These are phyloP conservation scores for Scartelaos histophorus DNA, from an alignment of 2,113 vertebrate species.

Conservation along the genomic window DNA sequence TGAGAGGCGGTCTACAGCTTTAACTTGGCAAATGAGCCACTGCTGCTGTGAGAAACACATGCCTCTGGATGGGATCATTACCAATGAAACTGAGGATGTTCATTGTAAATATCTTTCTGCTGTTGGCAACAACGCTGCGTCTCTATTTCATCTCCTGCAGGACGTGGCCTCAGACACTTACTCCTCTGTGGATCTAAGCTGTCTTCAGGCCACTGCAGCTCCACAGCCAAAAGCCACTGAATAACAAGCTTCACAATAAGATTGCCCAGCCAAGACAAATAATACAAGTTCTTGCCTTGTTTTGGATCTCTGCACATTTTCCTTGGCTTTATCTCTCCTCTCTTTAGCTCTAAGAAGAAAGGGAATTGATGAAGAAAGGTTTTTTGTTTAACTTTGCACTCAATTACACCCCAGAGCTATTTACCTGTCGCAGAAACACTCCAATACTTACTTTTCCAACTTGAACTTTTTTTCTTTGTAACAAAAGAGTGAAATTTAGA, in stretches of 20 bases:
- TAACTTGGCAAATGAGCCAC: background rate
- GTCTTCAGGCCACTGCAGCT: slow-evolving; percentile 31
- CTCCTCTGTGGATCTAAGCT: slow-evolving; percentile 37
- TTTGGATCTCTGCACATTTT: slow-evolving; percentile 1
- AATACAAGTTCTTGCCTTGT: slow-evolving; percentile 29
- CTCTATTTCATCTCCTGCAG: slow-evolving; percentile 40
- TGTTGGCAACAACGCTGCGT: slow-evolving; percentile 4
- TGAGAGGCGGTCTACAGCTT: slow-evolving; percentile 10
- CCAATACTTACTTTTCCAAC: slow-evolving; percentile 18
- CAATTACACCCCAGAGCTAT: slow-evolving; percentile 29
- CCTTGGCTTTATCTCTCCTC: slow-evolving; percentile 1
- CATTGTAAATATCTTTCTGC: slow-evolving; percentile 24
- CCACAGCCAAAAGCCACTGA: slow-evolving; percentile 6
- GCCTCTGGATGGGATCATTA: background rate
- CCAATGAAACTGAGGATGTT: slow-evolving; percentile 24
- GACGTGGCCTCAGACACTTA: slow-evolving; percentile 28
- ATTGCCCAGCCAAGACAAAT: slow-evolving; percentile 20
- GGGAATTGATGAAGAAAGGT: slow-evolving; percentile 14
- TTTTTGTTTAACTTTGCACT: slow-evolving; percentile 35
- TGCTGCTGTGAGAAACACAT: background rate
- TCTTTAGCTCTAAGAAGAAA: slow-evolving; percentile 8
- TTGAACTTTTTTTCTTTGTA: slow-evolving; percentile 17
- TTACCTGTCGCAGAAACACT: slow-evolving; percentile 15
- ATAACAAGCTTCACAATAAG: slow-evolving; percentile 23
- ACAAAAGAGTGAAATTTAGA: slow-evolving; percentile 11